Conservation (phyloP, 2,113 vertebrate genomes). For the Ranitomeya variabilis region DNA sequence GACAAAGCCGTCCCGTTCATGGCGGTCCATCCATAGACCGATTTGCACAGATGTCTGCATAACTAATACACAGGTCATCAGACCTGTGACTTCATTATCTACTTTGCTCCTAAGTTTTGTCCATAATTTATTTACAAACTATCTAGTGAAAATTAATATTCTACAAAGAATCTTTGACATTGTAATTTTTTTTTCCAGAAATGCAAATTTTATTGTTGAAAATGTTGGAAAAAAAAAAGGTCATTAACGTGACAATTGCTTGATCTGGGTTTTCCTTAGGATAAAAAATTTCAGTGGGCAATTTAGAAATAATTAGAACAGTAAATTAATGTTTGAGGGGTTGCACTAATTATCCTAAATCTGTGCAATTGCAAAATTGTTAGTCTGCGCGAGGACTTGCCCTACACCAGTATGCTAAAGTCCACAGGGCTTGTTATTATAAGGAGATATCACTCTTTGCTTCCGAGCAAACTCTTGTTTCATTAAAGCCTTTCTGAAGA, state of each 20-base stretch:
- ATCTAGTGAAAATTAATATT: background rate
- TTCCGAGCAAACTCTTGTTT: background rate
- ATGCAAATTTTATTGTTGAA: background rate
- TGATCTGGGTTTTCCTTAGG: slow-evolving; percentile 18
- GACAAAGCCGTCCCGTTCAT: too few species aligned
- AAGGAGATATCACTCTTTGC: background rate
- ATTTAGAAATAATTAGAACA: slow-evolving; percentile 49
- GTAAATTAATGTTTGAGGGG: slow-evolving; percentile 43
- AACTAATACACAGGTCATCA: too few species aligned
- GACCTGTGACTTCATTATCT: background rate
- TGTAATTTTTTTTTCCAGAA: background rate
- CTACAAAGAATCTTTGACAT: background rate
- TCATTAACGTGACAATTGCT: background rate
- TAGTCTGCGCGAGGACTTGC: background rate
- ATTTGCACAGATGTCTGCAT: too few species aligned
- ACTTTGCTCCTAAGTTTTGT: background rate
- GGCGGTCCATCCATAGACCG: too few species aligned
- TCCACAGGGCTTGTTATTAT: background rate
- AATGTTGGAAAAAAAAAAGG: background rate
- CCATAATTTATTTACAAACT: background rate
- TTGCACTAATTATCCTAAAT: slow-evolving; percentile 33
- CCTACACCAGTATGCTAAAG: background rate
- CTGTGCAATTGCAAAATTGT: slow-evolving; percentile 1
- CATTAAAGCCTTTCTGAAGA: background rate
- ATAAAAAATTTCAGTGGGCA: slow-evolving; percentile 34